phyloP scores from a whole-genome alignment of 2,797 vertebrate genomes.

The Acanthornis magna region DNA sequence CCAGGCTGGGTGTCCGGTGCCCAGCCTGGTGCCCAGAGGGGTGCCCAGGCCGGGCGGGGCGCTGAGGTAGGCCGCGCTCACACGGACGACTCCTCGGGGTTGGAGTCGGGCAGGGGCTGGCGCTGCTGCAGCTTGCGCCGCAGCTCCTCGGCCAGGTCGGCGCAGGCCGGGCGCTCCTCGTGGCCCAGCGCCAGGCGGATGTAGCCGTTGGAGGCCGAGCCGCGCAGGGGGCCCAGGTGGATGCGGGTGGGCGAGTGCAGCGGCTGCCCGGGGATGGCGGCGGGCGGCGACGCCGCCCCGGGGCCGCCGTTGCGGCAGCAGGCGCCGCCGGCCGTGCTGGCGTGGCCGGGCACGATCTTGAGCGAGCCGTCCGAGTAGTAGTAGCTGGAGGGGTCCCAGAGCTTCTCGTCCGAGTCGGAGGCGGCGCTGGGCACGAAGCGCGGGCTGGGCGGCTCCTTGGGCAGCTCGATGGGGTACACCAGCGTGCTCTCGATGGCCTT shows the following conservation, averaged over 20 bases:
- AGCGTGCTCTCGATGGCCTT: constrained; percentile 91
- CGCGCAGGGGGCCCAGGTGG: constrained; percentile 82
- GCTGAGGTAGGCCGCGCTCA: constrained; percentile 75
- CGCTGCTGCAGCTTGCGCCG: constrained; percentile 93
- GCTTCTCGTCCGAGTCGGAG: constrained; percentile 89
- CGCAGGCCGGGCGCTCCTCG: constrained; percentile 88
- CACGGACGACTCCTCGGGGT: constrained; percentile 96
- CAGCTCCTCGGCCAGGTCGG: constrained; percentile 92
- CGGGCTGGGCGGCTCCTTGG: constrained; percentile 86
- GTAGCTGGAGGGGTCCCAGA: constrained; percentile 94
- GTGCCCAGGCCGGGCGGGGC: no score
- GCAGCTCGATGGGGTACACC: constrained; percentile 92
- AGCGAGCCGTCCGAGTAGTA: constrained; percentile 95
- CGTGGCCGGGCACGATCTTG: constrained; percentile 95
- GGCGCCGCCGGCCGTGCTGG: constrained; percentile 36
- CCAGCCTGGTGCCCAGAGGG: no score
- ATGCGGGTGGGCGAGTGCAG: constrained; percentile 91
- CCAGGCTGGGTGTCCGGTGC: no score
- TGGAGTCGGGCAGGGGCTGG: constrained; percentile 91
- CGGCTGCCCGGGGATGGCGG: constrained; percentile 63
- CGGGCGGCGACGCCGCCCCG: not conserved
- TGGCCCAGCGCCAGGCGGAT: constrained; percentile 89
- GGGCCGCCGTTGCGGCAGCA: constrained; percentile 75
- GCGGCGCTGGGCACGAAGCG: constrained; percentile 88
- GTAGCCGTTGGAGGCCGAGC: constrained; percentile 92